Base-by-base conservation (phyloP, 2,888 invertebrate species). In the Lithodes maja region DNA sequence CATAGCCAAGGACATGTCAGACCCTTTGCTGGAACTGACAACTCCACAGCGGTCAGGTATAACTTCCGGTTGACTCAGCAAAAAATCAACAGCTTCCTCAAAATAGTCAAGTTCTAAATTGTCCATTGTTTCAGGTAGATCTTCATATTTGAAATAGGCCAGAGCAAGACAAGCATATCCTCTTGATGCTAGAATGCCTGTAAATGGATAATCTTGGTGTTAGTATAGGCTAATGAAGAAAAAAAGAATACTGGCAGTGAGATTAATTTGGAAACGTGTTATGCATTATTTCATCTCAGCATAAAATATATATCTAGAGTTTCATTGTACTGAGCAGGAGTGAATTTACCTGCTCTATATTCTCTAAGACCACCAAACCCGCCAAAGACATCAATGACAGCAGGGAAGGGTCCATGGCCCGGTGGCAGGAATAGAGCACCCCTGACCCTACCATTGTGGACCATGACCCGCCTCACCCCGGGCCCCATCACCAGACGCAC, bases 101-200 rank as follows among this genome's bases (percentile, higher is more conserved):
- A 92, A 92, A 55, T 91, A 92, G 71, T 90, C 90, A 2, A 90
- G 74, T 0, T 91, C 80, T 7, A 90, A 54, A 7, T 71, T 52
- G 5, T 71, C 49, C 15, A 69, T 68, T 2, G 69, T 83, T 33
- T 84, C 74, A 7, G 92, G 92, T 71, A 92, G 79, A 69, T 90
- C 92, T 9, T 89, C 87, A 61, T 89, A 91, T 50, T 83, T 84
- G 79, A 91, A 92, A 61, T 79, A 87, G 17, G 87, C 89, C 9
- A 92, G 78, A 54, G 92, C 85, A 15, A 92, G 77, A 15, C 89
- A 61, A 0, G 91, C 91, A 50, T 90, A 82, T 1, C 92, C 92
- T 75, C 84, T 81, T 12, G 91, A 86, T 0, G 91, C 91, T 15
- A 91, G 50, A 55, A 87, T 79, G 12, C 89, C 86, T 86, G 85